Evolutionary conservation across 2,888 invertebrate species (phyloP), one percentile per base, ranked within the genome.

Genomic region (Crioceris asparagi): DNA sequence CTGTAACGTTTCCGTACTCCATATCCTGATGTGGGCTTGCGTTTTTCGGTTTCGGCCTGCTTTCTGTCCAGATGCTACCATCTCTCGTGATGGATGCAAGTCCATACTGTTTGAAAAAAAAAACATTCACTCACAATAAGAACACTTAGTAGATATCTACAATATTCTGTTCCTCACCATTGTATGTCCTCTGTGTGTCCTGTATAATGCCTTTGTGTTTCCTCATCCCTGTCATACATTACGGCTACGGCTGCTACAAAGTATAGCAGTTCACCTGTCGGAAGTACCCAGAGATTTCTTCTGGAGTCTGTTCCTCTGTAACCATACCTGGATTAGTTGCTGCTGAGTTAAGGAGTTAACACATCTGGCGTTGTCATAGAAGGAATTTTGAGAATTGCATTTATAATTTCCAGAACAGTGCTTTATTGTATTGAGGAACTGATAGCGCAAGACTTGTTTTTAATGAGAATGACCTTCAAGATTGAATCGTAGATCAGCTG

Each of bases 151-250:
- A 2, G 4, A 29, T 18, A 17, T 4, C 3, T n/a, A 25, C 10
- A 8, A 35, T 3, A 6, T 15, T 8, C 21, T 30, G 8, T 3
- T 12, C 2, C 58, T 62, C 61, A 91, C 91, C 87, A 90, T 64
- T 88, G 86, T 50, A 93, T 88, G 53, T 93, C 92, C 62, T 92
- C 91, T 0, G 87, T 92, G 58, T 93, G 93, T 4, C 88, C 91
- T 8, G 73, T 78, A 55, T 93, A 93, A 61, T 92, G 91, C 45
- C 91, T 69, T 67, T 93, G 93, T 1, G 81, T 73, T 55, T 90
- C 87, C 59, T 85, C 84, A 44, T 84, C 83, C 31, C 85, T 73
- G 60, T 92, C 87, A 57, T 83, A 85, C 65, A 93, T 74, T 17
- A 93, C 79, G 0, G 87, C 92, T 1, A 92, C 84, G 0, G 91